Evolutionary conservation across 2,888 invertebrate genomes (phyloP), one percentile per base, ranked within the genome.

Genomic region (Catotricha subobsoleta): DNA sequence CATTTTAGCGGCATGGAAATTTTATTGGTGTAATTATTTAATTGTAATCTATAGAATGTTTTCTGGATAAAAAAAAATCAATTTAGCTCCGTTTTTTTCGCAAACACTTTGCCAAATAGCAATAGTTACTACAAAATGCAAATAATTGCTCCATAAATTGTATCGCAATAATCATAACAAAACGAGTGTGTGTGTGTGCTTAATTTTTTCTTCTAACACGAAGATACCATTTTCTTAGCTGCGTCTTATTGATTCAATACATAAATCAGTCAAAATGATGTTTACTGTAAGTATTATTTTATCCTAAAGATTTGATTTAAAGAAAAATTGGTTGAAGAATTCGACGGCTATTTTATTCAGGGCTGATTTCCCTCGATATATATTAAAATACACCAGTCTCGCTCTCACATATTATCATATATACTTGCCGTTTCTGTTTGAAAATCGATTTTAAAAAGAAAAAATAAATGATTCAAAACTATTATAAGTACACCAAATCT

Each of bases 261-360:
- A 40, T 10, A 33, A 38, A 8, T n/a, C 6, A 34, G 21, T 19
- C 51, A 60, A 60, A 48, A 66, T 66, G 66, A 66, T 67, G 67
- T 67, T 67, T 57, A 66, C 67, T 55, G 67, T 67, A 60, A 62
- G 58, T 51, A 18, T 39, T 10, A 10, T n/a, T 23, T 1, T 10
- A 12, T 37, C 34, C 37, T 42, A 28, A 27, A 40, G 10, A 15
- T n/a, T 15, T 30, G 15, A 19, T n/a, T 10, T 33, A 33, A 33
- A 25, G 6, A 7, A n/a, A 19, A 28, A 31, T 39, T 43, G 46
- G 39, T 16, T 36, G 2, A 34, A 31, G 21, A 41, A 28, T 36
- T 37, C 20, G 9, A n/a, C 6, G 27, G 13, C 2, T 15, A 20
- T 36, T 15, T 12, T 4, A 29, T 33, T 20, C 38, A n/a, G n/a